Base-by-base conservation (phyloP, 2,797 vertebrate genomes). In the Odontamblyopus rebecca region DNA sequence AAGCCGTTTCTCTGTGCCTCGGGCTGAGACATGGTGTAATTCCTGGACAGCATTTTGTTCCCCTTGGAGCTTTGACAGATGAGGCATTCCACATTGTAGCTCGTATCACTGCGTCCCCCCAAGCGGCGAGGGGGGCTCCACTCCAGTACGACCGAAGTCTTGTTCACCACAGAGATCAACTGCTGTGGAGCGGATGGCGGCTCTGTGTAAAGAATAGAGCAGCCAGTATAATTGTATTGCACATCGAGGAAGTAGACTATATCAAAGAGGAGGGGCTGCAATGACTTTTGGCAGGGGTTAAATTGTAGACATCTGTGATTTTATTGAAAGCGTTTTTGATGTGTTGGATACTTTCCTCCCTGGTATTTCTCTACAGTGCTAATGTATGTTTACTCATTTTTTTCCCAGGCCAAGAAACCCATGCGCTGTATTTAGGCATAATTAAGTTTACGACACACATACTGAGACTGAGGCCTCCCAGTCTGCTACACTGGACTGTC, bases 91-190 rank as follows among this genome's bases (percentile, higher is more conserved):
- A 99, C 93, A 0, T 94, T 96, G 89, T 98, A 99, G 74, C 76
- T 86, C 73, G 83, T 88, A 95, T 95, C 82, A 92, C 86, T 88
- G 93, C 98, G 75, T 92, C 95, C 19, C 92, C 95, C 71, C 91
- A 97, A 2, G 89, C 96, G 4, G 82, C 95, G 89, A 92, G 98
- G 98, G 1, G 95, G 85, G 61, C 94, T 95, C 97, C 98, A 99
- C 87, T 99, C 98, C 93, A 99, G 88, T 89, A 98, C 97, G 86
- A 99, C 97, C 0, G 98, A 99, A 0, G 98, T 99, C 92, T 99
- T 96, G 0, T 99, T 99, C 82, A 99, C 97, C 4, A 97, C 98
- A 13, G 98, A 99, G 87, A 99, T 99, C 81, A 98, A 93, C 86
- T 96, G 96, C 82, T 96, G 96, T 0, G 98, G 98, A 74, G 96